phyloP scores from a whole-genome alignment of 2,113 vertebrate species.

The Gila orcuttii region DNA sequence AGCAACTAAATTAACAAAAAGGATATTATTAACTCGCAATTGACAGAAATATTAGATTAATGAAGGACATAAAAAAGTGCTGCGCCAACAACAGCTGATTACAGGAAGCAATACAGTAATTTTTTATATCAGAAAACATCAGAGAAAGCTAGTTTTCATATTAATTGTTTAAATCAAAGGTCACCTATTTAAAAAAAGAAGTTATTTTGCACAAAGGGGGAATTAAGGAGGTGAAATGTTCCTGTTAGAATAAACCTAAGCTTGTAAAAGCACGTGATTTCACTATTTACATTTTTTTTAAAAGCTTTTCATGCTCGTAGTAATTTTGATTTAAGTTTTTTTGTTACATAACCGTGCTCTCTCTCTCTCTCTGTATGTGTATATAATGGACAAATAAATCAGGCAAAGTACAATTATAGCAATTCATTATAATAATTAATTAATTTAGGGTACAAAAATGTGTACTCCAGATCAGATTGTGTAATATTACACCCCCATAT shows the following conservation, averaged over 20 bases:
- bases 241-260: neutral
- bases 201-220: slow-evolving; percentile 1
- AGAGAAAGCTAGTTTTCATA: neutral
- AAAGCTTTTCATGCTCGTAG: slow-evolving; percentile 17
- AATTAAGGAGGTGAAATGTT: neutral
- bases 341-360: neutral
- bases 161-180: slow-evolving; percentile 21
- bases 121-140: slow-evolving; percentile 28
- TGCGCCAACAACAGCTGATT: slow-evolving; percentile 5
- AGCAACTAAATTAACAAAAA: slow-evolving; percentile 16
- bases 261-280: neutral
- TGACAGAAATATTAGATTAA: neutral
- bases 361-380: neutral
- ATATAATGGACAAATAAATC: slow-evolving; percentile 12
- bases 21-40: neutral
- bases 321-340: slow-evolving; percentile 4
- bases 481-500: neutral
- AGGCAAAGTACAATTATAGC: slow-evolving; percentile 1
- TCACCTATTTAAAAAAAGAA: neutral
- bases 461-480: slow-evolving; percentile 10
- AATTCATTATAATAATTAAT: slow-evolving; percentile 24
- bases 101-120: slow-evolving; percentile 7
- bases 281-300: neutral
- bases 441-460: slow-evolving; percentile 23
- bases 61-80: neutral